A percentile compares a stretch with the other conserved stretches of the same genome.
Evolutionary conservation across 2,888 invertebrate genomes (phyloP).

Genomic region (Polylopha cassiicola): DNA sequence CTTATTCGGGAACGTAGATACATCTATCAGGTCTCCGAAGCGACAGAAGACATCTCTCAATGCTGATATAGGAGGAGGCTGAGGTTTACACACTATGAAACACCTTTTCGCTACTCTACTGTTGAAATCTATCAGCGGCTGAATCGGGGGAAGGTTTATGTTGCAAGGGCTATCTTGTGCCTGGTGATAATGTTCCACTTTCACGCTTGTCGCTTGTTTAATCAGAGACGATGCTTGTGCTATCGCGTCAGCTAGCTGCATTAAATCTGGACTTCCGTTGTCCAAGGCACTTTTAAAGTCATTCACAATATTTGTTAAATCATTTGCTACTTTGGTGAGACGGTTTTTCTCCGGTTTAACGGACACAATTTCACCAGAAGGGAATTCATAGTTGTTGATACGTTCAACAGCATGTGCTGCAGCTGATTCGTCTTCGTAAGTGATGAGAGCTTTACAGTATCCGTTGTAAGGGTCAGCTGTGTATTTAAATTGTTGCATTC

Average conservation of each 20-base stretch:
- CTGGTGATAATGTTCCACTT: constrained; percentile 31
- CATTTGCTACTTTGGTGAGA: constrained; percentile 54
- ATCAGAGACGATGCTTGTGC: constrained; percentile 86
- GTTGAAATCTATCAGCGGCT: constrained; percentile 80
- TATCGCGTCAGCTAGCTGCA: constrained; percentile 85
- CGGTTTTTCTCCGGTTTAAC: constrained; percentile 80
- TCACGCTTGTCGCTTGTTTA: constrained; percentile 77
- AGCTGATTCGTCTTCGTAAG: constrained; percentile 54
- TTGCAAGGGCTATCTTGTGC: constrained; percentile 68
- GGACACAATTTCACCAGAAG: constrained; percentile 89
- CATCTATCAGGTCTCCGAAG: constrained; percentile 93
- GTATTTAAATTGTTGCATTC: constrained; percentile 61
- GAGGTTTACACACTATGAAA: constrained; percentile 81
- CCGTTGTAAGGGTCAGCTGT: constrained; percentile 68
- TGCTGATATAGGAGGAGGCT: constrained; percentile 84
- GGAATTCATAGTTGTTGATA: constrained; percentile 94
- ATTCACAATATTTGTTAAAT: constrained; percentile 55
- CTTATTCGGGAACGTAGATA: constrained; percentile 90
- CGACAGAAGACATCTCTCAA: constrained; percentile 92
- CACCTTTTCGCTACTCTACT: constrained; percentile 81
- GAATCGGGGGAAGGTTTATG: constrained; percentile 83
- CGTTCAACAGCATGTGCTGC: constrained; percentile 86
- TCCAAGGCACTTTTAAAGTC: constrained; percentile 59
- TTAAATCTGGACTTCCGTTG: constrained; percentile 67
- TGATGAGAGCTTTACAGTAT: constrained; percentile 55